Conservation (phyloP, 1,140 invertebrate genomes). For the Hyposmocoma kahamanoa region DNA sequence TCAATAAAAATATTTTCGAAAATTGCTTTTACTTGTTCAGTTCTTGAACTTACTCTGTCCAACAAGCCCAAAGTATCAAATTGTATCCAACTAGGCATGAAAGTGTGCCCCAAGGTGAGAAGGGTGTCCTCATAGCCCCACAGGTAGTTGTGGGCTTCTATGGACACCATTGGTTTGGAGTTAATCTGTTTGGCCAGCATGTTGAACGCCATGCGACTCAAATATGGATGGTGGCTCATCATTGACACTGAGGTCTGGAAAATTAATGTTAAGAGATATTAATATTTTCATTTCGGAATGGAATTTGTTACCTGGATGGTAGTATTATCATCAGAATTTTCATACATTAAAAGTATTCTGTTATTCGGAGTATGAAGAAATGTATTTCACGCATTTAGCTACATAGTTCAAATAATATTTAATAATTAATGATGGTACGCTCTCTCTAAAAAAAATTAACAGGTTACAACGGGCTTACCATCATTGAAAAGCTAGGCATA, state of each 20-base stretch:
- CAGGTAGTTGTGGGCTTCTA: constrained; percentile 82
- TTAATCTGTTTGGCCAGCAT: constrained; percentile 75
- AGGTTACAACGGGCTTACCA: no score
- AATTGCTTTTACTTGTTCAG: not conserved
- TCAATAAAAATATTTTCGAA: no score
- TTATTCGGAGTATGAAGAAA: no score
- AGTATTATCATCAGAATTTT: no score
- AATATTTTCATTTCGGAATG: no score
- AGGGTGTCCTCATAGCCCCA: constrained; percentile 91
- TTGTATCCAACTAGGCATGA: constrained; percentile 81
- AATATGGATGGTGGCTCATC: constrained; percentile 67
- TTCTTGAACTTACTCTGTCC: constrained; percentile 76
- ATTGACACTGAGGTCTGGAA: constrained; percentile 76
- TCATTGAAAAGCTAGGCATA: constrained; percentile 85
- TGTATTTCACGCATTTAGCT: no score
- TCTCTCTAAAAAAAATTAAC: constrained; percentile 1
- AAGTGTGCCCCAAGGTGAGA: constrained; percentile 77
- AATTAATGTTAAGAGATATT: no score
- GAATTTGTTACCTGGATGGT: no score
- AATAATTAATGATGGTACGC: no score
- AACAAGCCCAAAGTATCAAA: constrained; percentile 86
- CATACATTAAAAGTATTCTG: no score
- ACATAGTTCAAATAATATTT: no score
- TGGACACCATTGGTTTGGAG: constrained; percentile 79
- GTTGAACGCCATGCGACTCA: constrained; percentile 76